Evolutionary conservation across 30 jellyfish, hydroid and myxozoan species (phyloP).

Genomic region (Chironex yamaguchii): DNA sequence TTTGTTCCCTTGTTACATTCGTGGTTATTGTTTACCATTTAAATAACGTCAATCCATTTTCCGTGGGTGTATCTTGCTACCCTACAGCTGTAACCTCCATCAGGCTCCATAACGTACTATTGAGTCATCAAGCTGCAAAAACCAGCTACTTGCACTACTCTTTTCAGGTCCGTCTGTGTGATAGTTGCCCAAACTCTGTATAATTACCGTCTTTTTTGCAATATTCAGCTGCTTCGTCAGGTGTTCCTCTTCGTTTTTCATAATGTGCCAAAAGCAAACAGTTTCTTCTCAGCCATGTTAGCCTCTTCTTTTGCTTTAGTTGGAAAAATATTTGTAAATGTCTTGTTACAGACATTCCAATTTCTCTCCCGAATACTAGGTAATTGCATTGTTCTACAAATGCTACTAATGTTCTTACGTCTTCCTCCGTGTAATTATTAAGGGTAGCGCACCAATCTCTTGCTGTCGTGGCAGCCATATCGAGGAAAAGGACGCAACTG

Average conservation of each 20-base stretch:
- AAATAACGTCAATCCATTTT: too few species aligned
- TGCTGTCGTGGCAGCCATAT: too few species aligned
- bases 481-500: too few species aligned
- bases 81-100: too few species aligned
- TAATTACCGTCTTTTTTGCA: conserved; percentile 25
- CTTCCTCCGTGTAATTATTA: background rate
- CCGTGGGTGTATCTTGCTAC: too few species aligned
- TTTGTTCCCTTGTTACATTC: too few species aligned
- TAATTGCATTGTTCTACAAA: background rate
- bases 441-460: background rate
- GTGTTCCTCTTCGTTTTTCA: conserved; percentile 20
- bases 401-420: too few species aligned
- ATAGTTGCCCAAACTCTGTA: conserved; percentile 4
- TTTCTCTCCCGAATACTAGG: conserved; percentile 13
- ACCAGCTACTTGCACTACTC: too few species aligned
- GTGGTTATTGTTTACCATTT: too few species aligned
- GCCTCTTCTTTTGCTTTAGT: background rate
- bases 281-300: background rate
- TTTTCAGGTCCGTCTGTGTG: too few species aligned
- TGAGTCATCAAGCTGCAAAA: too few species aligned
- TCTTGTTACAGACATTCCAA: conserved; percentile 25
- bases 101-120: too few species aligned
- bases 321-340: conserved; percentile 27
- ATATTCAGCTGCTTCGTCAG: conserved; percentile 13
- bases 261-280: background rate